Conservation (phyloP, 2,888 invertebrate genomes). For the Antheraea assamensis region DNA sequence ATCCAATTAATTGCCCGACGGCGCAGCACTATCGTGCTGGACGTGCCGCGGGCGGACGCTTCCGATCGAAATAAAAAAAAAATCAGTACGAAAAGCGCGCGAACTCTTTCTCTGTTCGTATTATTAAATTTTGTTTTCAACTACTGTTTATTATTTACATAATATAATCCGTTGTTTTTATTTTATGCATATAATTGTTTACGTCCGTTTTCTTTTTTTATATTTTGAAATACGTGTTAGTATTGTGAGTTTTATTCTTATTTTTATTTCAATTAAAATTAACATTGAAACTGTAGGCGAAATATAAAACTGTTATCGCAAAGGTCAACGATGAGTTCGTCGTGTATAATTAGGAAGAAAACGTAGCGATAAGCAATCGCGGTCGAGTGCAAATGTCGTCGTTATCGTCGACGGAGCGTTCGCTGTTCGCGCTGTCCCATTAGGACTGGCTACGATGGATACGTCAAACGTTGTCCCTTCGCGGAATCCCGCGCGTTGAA, state of each 20-base stretch:
- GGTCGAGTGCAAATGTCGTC: slow-evolving; percentile 76
- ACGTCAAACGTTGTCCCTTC: slow-evolving; percentile 65
- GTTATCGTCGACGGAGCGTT: slow-evolving; percentile 45
- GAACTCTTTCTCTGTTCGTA: slow-evolving; percentile 35
- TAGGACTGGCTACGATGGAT: slow-evolving; percentile 35
- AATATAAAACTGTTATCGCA: slow-evolving; percentile 26
- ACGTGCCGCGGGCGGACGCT: slow-evolving; percentile 73
- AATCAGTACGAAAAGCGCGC: slow-evolving; percentile 59
- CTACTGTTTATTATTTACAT: not conserved
- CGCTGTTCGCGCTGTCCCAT: slow-evolving; percentile 21
- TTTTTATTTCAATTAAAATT: slow-evolving; percentile 4
- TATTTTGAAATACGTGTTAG: slow-evolving; percentile 11
- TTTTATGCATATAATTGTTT: not conserved
- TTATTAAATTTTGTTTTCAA: not conserved
- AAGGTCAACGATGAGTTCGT: slow-evolving; percentile 61
- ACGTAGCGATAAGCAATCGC: slow-evolving; percentile 69
- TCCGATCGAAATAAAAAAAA: slow-evolving; percentile 53
- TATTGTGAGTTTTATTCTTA: not conserved
- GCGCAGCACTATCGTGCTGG: slow-evolving; percentile 68
- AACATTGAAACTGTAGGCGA: slow-evolving; percentile 7
- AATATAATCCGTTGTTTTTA: not conserved
- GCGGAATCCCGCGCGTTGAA: slow-evolving; percentile 72
- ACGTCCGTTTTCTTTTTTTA: not conserved
- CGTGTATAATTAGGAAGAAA: slow-evolving; percentile 62
- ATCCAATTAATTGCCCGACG: slow-evolving; percentile 72